phyloP scores from a whole-genome alignment of 2,888 invertebrate species.

The Chaetogeoica ovagalla region DNA sequence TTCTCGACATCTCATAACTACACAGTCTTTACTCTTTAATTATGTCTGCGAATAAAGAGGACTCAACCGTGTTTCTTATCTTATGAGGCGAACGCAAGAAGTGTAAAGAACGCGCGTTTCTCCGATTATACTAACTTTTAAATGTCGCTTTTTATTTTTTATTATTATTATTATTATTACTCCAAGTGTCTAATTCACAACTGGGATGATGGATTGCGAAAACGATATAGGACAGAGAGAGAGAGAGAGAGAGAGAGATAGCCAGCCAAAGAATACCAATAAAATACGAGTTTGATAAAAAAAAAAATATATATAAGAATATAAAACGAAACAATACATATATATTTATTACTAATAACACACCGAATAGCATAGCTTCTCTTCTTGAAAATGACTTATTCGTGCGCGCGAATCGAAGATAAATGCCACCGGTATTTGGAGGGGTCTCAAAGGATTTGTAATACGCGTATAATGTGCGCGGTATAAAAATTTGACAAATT shows the following conservation, averaged over 20 bases:
- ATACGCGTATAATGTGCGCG: not conserved
- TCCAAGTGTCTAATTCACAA: too few species aligned
- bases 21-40: slow-evolving; percentile 14
- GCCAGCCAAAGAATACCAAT: too few species aligned
- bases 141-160: not conserved
- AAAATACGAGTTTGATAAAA: too few species aligned
- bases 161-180: too few species aligned
- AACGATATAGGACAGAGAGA: too few species aligned
- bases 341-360: too few species aligned
- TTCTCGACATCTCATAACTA: slow-evolving; percentile 7
- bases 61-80: slow-evolving; percentile 26
- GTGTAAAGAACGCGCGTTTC: not conserved
- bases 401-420: not conserved
- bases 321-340: too few species aligned
- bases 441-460: not conserved
- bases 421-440: slow-evolving; percentile 4
- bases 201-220: too few species aligned
- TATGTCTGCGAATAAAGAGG: slow-evolving; percentile 14
- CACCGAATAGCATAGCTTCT: too few species aligned
- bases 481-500: slow-evolving; percentile 16
- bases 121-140: slow-evolving; percentile 27
- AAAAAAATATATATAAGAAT: too few species aligned
- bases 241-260: too few species aligned
- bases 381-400: too few species aligned
- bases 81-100: not conserved